Evolutionary conservation across 2,113 vertebrate species (phyloP).

Genomic region (Ivindomyrus marchei): DNA sequence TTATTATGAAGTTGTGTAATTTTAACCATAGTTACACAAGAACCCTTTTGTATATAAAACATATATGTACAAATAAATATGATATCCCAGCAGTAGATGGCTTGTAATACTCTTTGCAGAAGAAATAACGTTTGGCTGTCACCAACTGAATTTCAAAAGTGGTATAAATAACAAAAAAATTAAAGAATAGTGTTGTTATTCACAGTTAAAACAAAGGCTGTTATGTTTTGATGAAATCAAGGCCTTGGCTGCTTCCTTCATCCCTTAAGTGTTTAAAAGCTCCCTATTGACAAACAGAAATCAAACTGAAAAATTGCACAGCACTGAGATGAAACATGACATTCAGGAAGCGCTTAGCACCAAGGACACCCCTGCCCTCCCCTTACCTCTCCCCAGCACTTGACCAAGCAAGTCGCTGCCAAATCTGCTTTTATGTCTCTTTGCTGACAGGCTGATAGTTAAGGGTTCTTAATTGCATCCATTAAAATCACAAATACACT

Average conservation of each 20-base stretch:
- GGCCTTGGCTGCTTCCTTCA: background rate
- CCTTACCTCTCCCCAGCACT: background rate
- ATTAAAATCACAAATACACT: background rate
- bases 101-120: background rate
- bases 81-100: background rate
- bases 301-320: background rate
- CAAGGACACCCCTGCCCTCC: background rate
- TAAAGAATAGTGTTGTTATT: background rate
- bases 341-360: background rate
- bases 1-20: background rate
- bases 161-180: background rate
- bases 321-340: background rate
- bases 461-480: slow-evolving; percentile 17
- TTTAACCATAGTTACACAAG: background rate
- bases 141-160: background rate
- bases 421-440: slow-evolving; percentile 2
- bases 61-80: background rate
- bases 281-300: background rate
- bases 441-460: slow-evolving; percentile 8
- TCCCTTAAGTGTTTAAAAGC: background rate
- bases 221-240: slow-evolving; percentile 5
- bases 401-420: background rate
- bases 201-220: slow-evolving; percentile 6
- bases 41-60: background rate
- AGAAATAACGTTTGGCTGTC: background rate